Base-by-base conservation (phyloP, 1,140 invertebrate genomes). In the Caerostris darwini region DNA sequence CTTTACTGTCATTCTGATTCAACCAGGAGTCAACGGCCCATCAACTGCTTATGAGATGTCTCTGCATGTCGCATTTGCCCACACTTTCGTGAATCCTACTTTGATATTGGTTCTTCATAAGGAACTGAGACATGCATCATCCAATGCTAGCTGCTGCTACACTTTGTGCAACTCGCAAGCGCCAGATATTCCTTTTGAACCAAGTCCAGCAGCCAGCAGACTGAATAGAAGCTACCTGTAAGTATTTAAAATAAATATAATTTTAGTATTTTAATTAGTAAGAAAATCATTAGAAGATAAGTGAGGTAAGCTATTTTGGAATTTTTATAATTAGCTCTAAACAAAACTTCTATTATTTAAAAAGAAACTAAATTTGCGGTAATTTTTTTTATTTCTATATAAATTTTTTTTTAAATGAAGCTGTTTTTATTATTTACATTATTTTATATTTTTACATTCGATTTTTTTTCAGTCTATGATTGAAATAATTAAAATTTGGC, bases 61-160 rank as follows among this genome's bases (percentile, higher is more conserved):
- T 59, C 96, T 99, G 94, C 98, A 98, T 96, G 98, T 98, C 95
- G 98, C 98, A 59, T 98, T 98, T 96, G 97, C 98, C 85, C 98
- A 98, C 96, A 98, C 98, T 3, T 98, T 98, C 95, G 97, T 98
- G 69, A 98, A 98, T 96, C 98, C 98, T 1, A 97, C 97, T 7
- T 96, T 98, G 81, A 98, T 98, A 96, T 96, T 98, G 94, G 97
- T 97, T 17, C 96, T 98, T 54, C 98, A 98, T 95, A 92, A 94
- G 57, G 83, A 94, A 19, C 50, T 94, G 34, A 88, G 90, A 69
- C 90, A 93, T 3, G 90, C 90, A 10, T 67, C 88, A 14, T 61
- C 88, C 4, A 50, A 17, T 17, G 56, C 57, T 3, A 59, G 87
- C n/a, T 94, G 94, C 54, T 91, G 94, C 50, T 61, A 91, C 56